phyloP scores from a whole-genome alignment of 1,140 invertebrate species.

The Amyelois transitella region DNA sequence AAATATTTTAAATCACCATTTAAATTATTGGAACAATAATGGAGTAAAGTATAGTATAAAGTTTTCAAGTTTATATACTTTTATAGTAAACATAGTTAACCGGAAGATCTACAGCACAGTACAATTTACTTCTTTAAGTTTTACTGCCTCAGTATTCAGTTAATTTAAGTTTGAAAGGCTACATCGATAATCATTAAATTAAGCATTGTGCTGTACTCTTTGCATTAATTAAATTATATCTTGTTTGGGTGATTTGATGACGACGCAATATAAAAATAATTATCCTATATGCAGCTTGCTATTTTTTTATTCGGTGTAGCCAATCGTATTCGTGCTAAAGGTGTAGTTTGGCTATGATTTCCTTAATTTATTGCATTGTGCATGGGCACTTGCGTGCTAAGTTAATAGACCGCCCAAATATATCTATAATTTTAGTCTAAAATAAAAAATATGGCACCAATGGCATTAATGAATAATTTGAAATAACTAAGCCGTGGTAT shows the following conservation, averaged over 20 bases:
- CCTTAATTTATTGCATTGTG: neutral
- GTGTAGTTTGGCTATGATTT: neutral
- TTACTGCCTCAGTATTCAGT: neutral
- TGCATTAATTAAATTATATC: no score
- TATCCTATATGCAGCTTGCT: no score
- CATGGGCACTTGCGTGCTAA: neutral
- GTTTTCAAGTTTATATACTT: no score
- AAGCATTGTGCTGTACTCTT: neutral
- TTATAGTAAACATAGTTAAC: no score
- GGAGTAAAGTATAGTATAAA: no score
- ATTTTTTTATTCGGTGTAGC: neutral
- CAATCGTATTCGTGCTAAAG: neutral
- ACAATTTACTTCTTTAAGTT: neutral
- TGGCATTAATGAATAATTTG: no score
- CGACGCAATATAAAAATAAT: no score
- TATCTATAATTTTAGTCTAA: neutral
- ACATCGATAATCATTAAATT: neutral
- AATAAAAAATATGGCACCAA: neutral
- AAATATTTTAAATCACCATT: neutral
- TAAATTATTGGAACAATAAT: neutral
- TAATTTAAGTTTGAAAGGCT: neutral
- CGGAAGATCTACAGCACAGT: neutral
- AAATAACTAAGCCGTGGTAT: no score
- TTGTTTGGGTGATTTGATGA: no score
- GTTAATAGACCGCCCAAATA: neutral